Conservation (phyloP, 2,888 invertebrate species). For the Andrena minutula region DNA sequence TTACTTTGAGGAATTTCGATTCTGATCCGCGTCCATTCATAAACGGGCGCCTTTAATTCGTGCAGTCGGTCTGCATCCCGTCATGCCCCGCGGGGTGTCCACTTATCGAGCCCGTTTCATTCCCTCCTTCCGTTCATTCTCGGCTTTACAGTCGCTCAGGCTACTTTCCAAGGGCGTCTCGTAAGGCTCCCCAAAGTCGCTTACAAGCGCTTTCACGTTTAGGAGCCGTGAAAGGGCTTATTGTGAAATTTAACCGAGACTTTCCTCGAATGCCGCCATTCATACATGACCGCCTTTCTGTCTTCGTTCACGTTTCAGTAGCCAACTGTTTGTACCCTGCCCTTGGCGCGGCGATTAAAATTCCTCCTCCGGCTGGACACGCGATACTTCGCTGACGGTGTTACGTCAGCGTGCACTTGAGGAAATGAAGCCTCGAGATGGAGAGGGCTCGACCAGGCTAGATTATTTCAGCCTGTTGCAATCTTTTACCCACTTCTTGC, state of each 20-base stretch:
- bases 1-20: slow-evolving; percentile 36
- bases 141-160: slow-evolving; percentile 54
- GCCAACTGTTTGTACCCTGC: slow-evolving; percentile 40
- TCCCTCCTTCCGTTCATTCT: slow-evolving; percentile 62
- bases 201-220: slow-evolving; percentile 60
- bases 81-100: slow-evolving; percentile 66
- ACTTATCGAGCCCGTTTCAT: slow-evolving; percentile 62
- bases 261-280: slow-evolving; percentile 62
- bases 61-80: slow-evolving; percentile 62
- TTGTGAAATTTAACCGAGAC: slow-evolving; percentile 65
- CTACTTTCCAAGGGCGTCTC: slow-evolving; percentile 56
- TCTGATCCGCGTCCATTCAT: slow-evolving; percentile 59
- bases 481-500: no score
- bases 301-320: slow-evolving; percentile 48
- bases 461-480: no score
- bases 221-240: slow-evolving; percentile 63
- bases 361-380: not conserved
- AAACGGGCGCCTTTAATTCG: slow-evolving; percentile 59
- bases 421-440: no score
- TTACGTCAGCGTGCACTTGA: no score
- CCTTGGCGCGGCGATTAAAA: slow-evolving; percentile 21
- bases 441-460: no score
- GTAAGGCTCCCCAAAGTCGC: slow-evolving; percentile 54
- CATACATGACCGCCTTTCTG: slow-evolving; percentile 38
- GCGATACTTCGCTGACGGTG: not conserved